phyloP scores from a whole-genome alignment of 2,797 vertebrate species.

The Distichodus sexfasciatus region DNA sequence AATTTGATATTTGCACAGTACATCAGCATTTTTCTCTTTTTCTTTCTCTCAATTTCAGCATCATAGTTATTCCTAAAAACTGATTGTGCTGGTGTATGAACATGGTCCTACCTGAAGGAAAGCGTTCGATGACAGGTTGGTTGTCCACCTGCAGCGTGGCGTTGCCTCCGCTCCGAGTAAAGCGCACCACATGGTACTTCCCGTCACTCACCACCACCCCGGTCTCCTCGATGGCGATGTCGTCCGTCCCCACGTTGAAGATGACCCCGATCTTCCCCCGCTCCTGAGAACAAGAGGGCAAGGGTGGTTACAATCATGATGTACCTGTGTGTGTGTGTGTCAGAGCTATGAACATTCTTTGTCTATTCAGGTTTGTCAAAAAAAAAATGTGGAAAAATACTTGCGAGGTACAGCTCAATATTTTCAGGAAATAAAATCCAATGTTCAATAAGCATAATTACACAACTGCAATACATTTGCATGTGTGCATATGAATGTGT shows the following conservation, averaged over 20 bases:
- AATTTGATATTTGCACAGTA: too few relatives aligned
- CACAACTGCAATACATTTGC: too few relatives aligned
- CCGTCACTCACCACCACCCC: slow-evolving; percentile 89
- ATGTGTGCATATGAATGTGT: neutral
- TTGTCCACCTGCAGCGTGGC: slow-evolving; percentile 94
- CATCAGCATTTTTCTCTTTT: too few relatives aligned
- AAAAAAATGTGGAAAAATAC: too few relatives aligned
- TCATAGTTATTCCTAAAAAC: neutral
- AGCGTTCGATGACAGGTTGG: slow-evolving; percentile 90
- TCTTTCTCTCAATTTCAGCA: neutral
- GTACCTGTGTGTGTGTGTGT: too few relatives aligned
- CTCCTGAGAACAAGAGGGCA: slow-evolving; percentile 37
- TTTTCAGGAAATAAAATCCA: too few relatives aligned
- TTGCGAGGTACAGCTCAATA: too few relatives aligned
- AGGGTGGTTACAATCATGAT: neutral
- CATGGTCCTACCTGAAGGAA: slow-evolving; percentile 92
- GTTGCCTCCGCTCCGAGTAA: slow-evolving; percentile 90
- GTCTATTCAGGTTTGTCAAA: too few relatives aligned
- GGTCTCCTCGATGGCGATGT: slow-evolving; percentile 88
- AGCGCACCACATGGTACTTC: slow-evolving; percentile 93
- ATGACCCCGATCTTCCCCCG: slow-evolving; percentile 81
- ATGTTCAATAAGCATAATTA: too few relatives aligned
- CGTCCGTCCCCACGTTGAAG: slow-evolving; percentile 94
- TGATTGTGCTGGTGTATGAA: neutral
- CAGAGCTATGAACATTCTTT: too few relatives aligned